These are phyloP conservation scores for Cinclus mexicanus DNA, from an alignment of 2,113 vertebrate species.

Conservation along the genomic window DNA sequence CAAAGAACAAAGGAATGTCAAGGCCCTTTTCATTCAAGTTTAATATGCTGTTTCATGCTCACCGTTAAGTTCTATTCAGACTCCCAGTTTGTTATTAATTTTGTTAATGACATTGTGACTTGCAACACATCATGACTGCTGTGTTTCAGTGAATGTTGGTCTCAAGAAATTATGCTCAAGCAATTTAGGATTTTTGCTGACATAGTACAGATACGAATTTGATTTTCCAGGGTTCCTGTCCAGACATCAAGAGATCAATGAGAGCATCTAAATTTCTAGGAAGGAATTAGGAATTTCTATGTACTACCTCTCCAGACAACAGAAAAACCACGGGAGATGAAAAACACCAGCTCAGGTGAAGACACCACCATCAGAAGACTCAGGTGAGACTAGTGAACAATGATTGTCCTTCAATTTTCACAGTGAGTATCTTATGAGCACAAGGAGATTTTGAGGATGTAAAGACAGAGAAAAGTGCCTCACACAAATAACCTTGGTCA, in stretches of 20 bases:
- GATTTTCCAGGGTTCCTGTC: not conserved
- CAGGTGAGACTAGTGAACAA: accelerated
- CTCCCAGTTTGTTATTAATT: not conserved
- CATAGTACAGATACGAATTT: accelerated
- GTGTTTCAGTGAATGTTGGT: not conserved
- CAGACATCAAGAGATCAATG: not conserved
- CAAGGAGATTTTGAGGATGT: not conserved
- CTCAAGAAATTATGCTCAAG: not conserved
- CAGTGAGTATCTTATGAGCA: not conserved
- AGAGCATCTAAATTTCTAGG: not conserved
- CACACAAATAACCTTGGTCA: not conserved
- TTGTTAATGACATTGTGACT: not conserved
- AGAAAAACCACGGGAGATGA: not conserved
- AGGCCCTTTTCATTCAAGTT: not conserved
- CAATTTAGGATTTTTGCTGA: not conserved
- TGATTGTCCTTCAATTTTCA: not conserved
- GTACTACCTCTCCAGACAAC: accelerated
- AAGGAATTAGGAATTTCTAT: accelerated
- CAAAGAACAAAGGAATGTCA: not conserved
- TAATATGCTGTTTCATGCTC: not conserved
- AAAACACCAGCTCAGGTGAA: not conserved
- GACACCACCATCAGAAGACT: not conserved
- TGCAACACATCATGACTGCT: accelerated
- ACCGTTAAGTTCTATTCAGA: not conserved
- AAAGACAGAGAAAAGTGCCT: not conserved